phyloP scores from a whole-genome alignment of 2,888 invertebrate genomes.

The Caenorhabditis macrosperma region DNA sequence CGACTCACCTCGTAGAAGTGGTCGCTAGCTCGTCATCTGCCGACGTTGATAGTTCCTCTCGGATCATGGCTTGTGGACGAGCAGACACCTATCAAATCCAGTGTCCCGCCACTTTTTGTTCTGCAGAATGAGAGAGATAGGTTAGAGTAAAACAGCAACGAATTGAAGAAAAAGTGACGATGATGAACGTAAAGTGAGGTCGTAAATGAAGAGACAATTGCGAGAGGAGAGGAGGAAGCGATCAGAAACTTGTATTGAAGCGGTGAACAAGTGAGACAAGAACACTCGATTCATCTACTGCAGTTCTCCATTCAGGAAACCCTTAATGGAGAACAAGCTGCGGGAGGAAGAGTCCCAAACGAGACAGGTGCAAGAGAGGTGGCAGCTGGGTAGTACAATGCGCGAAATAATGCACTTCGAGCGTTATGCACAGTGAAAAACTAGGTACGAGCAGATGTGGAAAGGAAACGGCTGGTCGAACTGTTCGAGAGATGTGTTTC shows the following conservation, averaged over 20 bases:
- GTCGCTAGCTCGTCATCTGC: slow-evolving; percentile 59
- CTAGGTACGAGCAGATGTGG: too few relatives aligned
- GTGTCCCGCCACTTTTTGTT: slow-evolving; percentile 54
- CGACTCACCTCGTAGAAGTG: slow-evolving; percentile 56
- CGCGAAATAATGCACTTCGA: neutral
- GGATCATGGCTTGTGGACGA: slow-evolving; percentile 36
- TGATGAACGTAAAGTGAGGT: slow-evolving; percentile 46
- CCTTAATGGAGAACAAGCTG: neutral
- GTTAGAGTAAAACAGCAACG: slow-evolving; percentile 19
- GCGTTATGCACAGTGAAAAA: neutral
- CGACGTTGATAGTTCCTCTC: slow-evolving; percentile 52
- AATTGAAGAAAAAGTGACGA: slow-evolving; percentile 24
- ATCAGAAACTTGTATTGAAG: slow-evolving; percentile 44
- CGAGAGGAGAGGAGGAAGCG: slow-evolving; percentile 10
- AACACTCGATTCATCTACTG: slow-evolving; percentile 41
- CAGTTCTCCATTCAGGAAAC: slow-evolving; percentile 16
- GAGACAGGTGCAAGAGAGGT: slow-evolving; percentile 9
- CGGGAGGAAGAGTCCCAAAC: neutral
- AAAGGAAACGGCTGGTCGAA: neutral
- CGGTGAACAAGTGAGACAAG: slow-evolving; percentile 14
- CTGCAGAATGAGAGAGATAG: slow-evolving; percentile 15
- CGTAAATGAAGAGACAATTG: slow-evolving; percentile 41
- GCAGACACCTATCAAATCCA: slow-evolving; percentile 38
- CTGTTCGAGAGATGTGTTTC: neutral
- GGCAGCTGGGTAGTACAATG: too few relatives aligned